Evolutionary conservation across 2,888 invertebrate species (phyloP).

Genomic region (Colletes collaris): DNA sequence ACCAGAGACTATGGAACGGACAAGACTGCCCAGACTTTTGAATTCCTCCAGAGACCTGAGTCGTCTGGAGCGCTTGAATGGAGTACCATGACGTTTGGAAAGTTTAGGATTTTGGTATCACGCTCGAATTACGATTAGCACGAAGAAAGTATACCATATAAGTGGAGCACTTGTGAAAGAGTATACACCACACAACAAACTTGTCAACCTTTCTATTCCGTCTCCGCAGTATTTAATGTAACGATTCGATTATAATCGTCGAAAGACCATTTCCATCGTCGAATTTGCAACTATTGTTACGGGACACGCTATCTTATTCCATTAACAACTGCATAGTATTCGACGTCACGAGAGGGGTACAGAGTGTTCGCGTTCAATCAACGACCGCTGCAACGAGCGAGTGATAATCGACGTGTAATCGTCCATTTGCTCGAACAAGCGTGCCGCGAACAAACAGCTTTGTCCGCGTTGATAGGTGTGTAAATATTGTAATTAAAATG

Average conservation of each 20-base stretch:
- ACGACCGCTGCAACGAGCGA: constrained; percentile 32
- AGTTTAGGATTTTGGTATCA: too few species aligned
- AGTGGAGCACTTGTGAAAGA: too few species aligned
- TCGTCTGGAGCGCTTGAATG: too few species aligned
- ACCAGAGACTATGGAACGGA: too few species aligned
- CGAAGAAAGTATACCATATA: too few species aligned
- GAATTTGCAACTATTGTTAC: constrained; percentile 12
- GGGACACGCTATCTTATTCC: constrained; percentile 17
- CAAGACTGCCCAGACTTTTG: too few species aligned
- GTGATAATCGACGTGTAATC: constrained; percentile 54
- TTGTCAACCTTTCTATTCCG: too few species aligned
- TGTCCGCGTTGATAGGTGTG: constrained; percentile 49
- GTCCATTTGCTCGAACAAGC: constrained; percentile 42
- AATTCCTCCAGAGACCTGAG: too few species aligned
- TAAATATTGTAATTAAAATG: constrained; percentile 58
- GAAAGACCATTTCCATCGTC: not conserved
- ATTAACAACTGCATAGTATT: constrained; percentile 30
- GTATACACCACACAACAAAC: too few species aligned
- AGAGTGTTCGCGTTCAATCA: constrained; percentile 30
- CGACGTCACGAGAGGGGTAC: not conserved
- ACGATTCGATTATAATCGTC: constrained; percentile 3
- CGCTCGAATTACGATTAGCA: too few species aligned
- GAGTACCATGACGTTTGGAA: too few species aligned
- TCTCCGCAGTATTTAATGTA: too few species aligned
- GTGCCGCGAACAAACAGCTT: constrained; percentile 49